phyloP scores from a whole-genome alignment of 2,113 vertebrate genomes.

The Paraplagusia blochii region DNA sequence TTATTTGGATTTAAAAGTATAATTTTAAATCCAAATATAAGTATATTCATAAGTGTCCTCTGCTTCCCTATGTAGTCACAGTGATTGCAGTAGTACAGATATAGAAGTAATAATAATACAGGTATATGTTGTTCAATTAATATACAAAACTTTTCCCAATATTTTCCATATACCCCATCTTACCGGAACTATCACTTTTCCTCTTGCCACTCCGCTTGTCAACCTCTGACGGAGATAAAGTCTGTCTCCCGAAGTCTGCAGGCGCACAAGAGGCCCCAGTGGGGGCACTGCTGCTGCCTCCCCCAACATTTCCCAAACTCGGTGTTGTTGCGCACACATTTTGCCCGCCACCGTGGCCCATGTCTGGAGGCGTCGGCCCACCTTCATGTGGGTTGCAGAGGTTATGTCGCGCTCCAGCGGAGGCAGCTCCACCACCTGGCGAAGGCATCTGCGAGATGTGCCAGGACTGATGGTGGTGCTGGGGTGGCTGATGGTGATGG shows the following conservation, averaged over 20 bases:
- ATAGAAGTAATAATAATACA: too few species aligned
- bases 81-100: too few species aligned
- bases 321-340: constrained; percentile 88
- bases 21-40: too few species aligned
- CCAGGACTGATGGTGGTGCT: constrained; percentile 85
- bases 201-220: constrained; percentile 91
- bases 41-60: too few species aligned
- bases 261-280: constrained; percentile 86
- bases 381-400: constrained; percentile 85
- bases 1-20: too few species aligned
- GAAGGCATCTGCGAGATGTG: constrained; percentile 80
- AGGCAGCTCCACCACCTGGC: constrained; percentile 52
- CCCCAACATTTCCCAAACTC: constrained; percentile 67
- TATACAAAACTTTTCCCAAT: too few species aligned
- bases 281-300: constrained; percentile 79
- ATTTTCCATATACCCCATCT: constrained; percentile 30
- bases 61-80: too few species aligned
- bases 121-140: too few species aligned
- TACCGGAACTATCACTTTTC: constrained; percentile 98
- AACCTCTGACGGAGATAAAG: constrained; percentile 88
- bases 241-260: constrained; percentile 91
- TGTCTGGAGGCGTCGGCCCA: constrained; percentile 82
- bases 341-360: constrained; percentile 85
- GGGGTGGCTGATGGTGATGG: constrained; percentile 82
- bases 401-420: constrained; percentile 72